A percentile compares a stretch with the other conserved stretches of the same genome.
Evolutionary conservation across 2,888 invertebrate genomes (phyloP).

Genomic region (Rhagonycha fulva): DNA sequence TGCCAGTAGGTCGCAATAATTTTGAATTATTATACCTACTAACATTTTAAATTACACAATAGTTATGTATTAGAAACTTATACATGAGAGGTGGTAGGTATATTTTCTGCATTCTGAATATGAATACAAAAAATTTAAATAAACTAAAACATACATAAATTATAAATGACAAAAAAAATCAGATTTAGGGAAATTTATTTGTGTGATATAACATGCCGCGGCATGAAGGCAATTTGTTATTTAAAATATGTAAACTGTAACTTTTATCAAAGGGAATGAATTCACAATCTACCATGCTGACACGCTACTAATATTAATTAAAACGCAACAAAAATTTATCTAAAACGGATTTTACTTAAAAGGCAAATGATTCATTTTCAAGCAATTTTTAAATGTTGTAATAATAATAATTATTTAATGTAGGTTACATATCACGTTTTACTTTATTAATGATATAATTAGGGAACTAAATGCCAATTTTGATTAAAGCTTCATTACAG

Average conservation of each 20-base stretch:
- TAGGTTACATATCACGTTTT: neutral
- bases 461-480: neutral
- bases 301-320: conserved; percentile 1
- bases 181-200: neutral
- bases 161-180: neutral
- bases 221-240: neutral
- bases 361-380: neutral
- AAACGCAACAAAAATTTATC: neutral
- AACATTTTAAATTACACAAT: neutral
- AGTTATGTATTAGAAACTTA: too few species aligned
- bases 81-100: too few species aligned
- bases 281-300: neutral
- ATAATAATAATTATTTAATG: neutral
- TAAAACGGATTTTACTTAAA: neutral
- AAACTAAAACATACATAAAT: neutral
- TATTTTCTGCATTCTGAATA: too few species aligned
- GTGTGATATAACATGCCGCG: neutral
- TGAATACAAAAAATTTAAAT: neutral
- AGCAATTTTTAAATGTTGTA: neutral
- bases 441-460: neutral
- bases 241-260: neutral
- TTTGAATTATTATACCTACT: neutral
- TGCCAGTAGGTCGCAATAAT: too few species aligned
- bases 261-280: neutral
- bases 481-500: neutral